These are phyloP conservation scores for Mola mola DNA, from an alignment of 2,113 vertebrate genomes.

Conservation along the genomic window DNA sequence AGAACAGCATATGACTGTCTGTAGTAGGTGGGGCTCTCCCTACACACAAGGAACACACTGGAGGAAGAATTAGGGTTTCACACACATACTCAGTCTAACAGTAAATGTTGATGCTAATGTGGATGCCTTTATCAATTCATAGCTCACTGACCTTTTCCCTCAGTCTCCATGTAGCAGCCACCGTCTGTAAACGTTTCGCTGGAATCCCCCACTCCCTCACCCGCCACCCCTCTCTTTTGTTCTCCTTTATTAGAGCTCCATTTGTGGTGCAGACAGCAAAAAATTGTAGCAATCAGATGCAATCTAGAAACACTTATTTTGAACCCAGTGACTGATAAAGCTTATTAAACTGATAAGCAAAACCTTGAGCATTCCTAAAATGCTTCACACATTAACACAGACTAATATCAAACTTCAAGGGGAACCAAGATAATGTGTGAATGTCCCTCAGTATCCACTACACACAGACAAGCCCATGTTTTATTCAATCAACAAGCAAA, in stretches of 20 bases:
- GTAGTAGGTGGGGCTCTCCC: slow-evolving; percentile 75
- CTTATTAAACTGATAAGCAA: slow-evolving; percentile 55
- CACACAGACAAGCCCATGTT: background rate
- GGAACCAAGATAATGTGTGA: slow-evolving; percentile 51
- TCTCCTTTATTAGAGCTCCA: slow-evolving; percentile 31
- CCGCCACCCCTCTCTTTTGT: background rate
- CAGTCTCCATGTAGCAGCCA: slow-evolving; percentile 9
- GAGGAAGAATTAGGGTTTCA: slow-evolving; percentile 64
- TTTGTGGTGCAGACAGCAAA: slow-evolving; percentile 58
- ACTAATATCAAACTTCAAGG: slow-evolving; percentile 47
- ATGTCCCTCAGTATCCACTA: background rate
- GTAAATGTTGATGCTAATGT: slow-evolving; percentile 25
- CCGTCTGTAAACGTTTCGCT: slow-evolving; percentile 7
- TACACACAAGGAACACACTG: slow-evolving; percentile 50
- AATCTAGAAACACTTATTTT: slow-evolving; percentile 65
- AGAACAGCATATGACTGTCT: slow-evolving; percentile 58
- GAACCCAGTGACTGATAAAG: slow-evolving; percentile 58
- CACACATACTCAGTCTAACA: slow-evolving; percentile 40
- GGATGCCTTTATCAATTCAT: slow-evolving; percentile 7
- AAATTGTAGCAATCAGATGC: slow-evolving; percentile 70
- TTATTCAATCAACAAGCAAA: slow-evolving; percentile 8
- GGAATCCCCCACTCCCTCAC: slow-evolving; percentile 3
- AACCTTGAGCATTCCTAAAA: slow-evolving; percentile 58
- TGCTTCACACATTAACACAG: slow-evolving; percentile 59
- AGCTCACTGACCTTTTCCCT: slow-evolving; percentile 10